Percentiles rank a stretch among this genome's conserved stretches.
These are phyloP conservation scores for Drosophila picticornis DNA, from an alignment of 2,888 invertebrate genomes.

Conservation along the genomic window DNA sequence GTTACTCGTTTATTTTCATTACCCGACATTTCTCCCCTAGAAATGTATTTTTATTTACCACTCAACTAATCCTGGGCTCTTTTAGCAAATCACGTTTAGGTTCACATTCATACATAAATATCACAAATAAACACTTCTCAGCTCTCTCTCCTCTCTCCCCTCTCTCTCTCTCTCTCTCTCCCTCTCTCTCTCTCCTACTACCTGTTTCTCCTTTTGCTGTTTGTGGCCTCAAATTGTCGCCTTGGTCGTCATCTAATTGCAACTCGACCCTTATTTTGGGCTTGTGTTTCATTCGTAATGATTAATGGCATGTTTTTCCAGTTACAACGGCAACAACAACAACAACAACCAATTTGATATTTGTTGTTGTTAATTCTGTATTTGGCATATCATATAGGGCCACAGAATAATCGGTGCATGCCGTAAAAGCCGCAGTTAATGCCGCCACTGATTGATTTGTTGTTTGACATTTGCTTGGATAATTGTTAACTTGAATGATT, in stretches of 20 bases:
- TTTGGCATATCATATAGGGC: conserved; percentile 32
- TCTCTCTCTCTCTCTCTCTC: not conserved
- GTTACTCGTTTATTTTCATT: conserved; percentile 61
- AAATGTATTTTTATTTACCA: conserved; percentile 6
- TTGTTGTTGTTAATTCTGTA: conserved; percentile 17
- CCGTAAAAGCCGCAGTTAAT: conserved; percentile 40
- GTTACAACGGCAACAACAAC: conserved; percentile 12
- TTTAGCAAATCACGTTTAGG: conserved; percentile 73
- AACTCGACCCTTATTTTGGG: conserved; percentile 17
- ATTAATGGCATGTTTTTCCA: conserved; percentile 61
- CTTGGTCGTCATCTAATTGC: conserved; percentile 42
- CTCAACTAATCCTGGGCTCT: conserved; percentile 62
- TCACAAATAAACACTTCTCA: conserved; percentile 12
- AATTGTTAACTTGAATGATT: conserved; percentile 78
- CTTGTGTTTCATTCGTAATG: conserved; percentile 38
- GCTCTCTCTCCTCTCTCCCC: not conserved
- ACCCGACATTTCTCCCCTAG: conserved; percentile 26
- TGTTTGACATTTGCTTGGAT: conserved; percentile 60
- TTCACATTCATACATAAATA: conserved; percentile 3
- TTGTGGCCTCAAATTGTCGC: conserved; percentile 43
- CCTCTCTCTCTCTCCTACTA: not conserved
- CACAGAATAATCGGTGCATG: not conserved
- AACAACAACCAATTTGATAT: conserved; percentile 17
- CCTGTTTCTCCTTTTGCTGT: conserved; percentile 2
- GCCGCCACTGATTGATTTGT: conserved; percentile 72